Evolutionary conservation across 2,888 invertebrate genomes (phyloP), one percentile per base, ranked within the genome.

Genomic region (Pharmacophagus antenor): DNA sequence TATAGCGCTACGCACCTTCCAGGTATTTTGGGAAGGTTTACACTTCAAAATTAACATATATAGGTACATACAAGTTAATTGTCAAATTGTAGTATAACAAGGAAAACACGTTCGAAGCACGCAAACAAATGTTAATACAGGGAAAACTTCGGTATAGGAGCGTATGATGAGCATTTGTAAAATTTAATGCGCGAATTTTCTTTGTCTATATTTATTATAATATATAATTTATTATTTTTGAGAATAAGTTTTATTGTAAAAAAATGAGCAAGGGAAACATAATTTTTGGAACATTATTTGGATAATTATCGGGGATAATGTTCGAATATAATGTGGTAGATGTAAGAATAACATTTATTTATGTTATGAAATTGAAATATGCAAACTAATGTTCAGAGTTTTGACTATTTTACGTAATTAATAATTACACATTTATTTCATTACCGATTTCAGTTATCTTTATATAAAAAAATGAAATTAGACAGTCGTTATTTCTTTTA

Each of bases 121-220:
- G 77, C 79, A 78, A 79, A 74, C 74, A 70, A 63, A 69, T 70
- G 85, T 85, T 87, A 86, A 83, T 85, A 73, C 65, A 72, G 75
- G 77, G 71, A 70, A 76, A 80, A 70, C 18, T 74, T 84, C 83
- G 84, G 73, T 81, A 77, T 81, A 85, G 87, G 85, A 82, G 84
- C 90, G 89, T 89, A 89, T 89, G 89, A 88, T 87, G 88, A 88
- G 88, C 82, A 80, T 80, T 31, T 78, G 74, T 82, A 74, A 42
- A 48, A 37, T 22, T 21, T 27, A 52, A 61, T 57, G 52, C 27
- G 49, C 52, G 42, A n/a, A 44, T 15, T 55, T 50, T 22, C 17
- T 42, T 2, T 51, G 27, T 54, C 18, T 37, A 46, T 53, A 23
- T 52, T 20, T 22, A 22, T 50, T n/a, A n/a, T n/a, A n/a, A 18